These are phyloP conservation scores for Okamejei kenojei DNA, from an alignment of 2,797 vertebrate genomes.

Conservation along the genomic window DNA sequence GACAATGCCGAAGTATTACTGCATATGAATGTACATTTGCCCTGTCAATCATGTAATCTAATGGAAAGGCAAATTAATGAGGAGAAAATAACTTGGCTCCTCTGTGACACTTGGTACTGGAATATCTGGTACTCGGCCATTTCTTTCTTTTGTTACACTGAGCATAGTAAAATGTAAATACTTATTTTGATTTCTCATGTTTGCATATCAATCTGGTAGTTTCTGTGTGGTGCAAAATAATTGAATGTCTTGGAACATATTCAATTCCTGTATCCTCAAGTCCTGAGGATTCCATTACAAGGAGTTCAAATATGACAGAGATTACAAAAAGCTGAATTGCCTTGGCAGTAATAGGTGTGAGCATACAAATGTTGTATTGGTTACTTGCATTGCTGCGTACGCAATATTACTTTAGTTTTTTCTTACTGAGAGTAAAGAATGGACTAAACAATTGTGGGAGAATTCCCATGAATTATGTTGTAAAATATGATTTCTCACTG, in stretches of 20 bases:
- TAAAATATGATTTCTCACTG: not conserved
- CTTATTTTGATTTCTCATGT: not conserved
- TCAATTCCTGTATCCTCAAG: not conserved
- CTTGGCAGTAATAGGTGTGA: slow-evolving; percentile 28
- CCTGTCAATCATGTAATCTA: not conserved
- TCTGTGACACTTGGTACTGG: not conserved
- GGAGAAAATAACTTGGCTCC: not conserved
- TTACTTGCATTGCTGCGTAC: slow-evolving; percentile 3
- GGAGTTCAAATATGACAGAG: not conserved
- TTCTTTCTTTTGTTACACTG: not conserved
- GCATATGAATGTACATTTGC: not conserved
- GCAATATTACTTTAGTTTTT: not conserved
- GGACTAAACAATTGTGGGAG: not conserved
- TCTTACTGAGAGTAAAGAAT: not conserved
- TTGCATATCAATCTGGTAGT: not conserved
- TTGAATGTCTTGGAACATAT: not conserved
- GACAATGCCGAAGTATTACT: not conserved
- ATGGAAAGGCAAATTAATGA: not conserved
- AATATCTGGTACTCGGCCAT: not conserved
- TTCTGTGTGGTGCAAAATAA: not conserved
- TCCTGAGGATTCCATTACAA: not conserved
- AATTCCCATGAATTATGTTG: not conserved
- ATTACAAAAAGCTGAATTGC: not conserved
- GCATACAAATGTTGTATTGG: not conserved
- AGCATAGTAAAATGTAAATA: not conserved